These are phyloP conservation scores for Pluvianellus socialis DNA, from an alignment of 2,113 vertebrate species.

Conservation along the genomic window DNA sequence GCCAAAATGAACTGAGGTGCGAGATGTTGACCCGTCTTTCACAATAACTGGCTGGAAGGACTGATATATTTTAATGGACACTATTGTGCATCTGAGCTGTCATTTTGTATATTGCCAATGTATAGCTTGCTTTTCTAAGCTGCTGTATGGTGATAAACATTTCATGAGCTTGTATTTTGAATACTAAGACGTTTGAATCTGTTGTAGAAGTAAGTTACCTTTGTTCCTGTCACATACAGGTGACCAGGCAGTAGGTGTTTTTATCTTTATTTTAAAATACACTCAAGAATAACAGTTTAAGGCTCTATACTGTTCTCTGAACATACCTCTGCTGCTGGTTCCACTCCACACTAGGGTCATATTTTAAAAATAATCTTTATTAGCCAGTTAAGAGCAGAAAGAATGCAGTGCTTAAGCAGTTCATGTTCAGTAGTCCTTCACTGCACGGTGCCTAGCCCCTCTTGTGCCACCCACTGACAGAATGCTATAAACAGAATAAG, in stretches of 20 bases:
- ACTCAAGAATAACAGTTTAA: neutral
- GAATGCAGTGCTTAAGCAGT: neutral
- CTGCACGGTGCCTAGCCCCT: neutral
- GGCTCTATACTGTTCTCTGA: neutral
- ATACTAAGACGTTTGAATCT: neutral
- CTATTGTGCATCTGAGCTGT: neutral
- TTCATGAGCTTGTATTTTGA: neutral
- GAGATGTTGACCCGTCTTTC: neutral
- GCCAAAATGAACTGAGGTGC: neutral
- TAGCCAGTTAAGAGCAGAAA: constrained; percentile 51
- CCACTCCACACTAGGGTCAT: neutral
- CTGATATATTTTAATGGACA: neutral
- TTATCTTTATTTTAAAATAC: constrained; percentile 10
- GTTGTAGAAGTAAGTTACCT: neutral
- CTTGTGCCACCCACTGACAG: neutral
- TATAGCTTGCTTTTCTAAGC: neutral
- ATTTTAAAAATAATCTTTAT: constrained; percentile 74
- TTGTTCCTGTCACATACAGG: neutral
- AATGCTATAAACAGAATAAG: constrained; percentile 56
- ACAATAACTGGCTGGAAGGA: neutral
- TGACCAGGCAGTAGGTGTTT: neutral
- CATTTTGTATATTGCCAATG: neutral
- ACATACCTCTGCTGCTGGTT: neutral
- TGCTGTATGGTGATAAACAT: neutral
- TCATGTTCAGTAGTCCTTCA: neutral